Conservation (phyloP, 2,113 vertebrate species). For the Atlantisia rogersi region DNA sequence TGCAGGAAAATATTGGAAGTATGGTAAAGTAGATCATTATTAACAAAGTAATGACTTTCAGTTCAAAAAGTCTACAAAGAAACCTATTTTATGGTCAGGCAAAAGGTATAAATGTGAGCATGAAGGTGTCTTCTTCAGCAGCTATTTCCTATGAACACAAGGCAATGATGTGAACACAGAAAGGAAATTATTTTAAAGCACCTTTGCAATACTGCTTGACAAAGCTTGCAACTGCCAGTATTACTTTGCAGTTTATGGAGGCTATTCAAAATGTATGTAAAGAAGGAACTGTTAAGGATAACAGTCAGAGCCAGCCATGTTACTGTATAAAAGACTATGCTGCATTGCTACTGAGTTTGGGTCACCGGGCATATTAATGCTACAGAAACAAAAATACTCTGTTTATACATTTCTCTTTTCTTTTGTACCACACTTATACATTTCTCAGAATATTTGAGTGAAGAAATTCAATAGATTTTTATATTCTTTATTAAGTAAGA, state of each 20-base stretch:
- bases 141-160: not conserved
- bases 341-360: not conserved
- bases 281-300: not conserved
- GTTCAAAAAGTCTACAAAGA: not conserved
- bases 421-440: not conserved
- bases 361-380: not conserved
- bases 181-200: not conserved
- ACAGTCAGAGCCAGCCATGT: not conserved
- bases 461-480: not conserved
- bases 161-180: not conserved
- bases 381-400: not conserved
- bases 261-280: not conserved
- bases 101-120: constrained; percentile 10
- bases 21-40: not conserved
- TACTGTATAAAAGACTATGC: not conserved
- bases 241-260: not conserved
- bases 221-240: not conserved
- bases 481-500: not conserved
- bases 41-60: constrained; percentile 27
- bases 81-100: not conserved
- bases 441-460: not conserved
- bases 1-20: constrained; percentile 34
- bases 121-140: constrained; percentile 35
- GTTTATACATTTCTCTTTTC: not conserved
- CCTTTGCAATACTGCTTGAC: not conserved